These are phyloP conservation scores for Eristalis tenax DNA, from an alignment of 2,888 invertebrate species.

Conservation along the genomic window DNA sequence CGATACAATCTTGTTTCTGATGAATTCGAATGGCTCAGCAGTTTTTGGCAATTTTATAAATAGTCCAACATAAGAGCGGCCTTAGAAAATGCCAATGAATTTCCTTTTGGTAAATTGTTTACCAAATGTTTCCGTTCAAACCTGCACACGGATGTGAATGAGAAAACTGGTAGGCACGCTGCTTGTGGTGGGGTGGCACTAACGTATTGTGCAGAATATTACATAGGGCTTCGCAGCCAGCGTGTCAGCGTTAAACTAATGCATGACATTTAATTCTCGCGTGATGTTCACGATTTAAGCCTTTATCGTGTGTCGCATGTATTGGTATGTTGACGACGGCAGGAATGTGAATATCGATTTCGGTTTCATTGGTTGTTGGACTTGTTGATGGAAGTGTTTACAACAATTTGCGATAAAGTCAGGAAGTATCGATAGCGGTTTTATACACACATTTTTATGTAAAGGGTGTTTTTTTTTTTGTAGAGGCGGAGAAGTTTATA, in stretches of 20 bases:
- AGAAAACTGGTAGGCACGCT: not conserved
- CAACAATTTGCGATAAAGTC: conserved; percentile 10
- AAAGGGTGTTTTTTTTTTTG: too few relatives aligned
- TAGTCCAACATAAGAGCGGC: not conserved
- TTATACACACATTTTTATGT: not conserved
- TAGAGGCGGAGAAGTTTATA: too few relatives aligned
- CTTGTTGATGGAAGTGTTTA: conserved; percentile 43
- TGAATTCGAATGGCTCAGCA: conserved; percentile 19
- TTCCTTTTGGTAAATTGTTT: conserved; percentile 33
- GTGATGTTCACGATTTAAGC: conserved; percentile 57
- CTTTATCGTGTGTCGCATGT: conserved; percentile 8
- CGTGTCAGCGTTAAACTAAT: conserved; percentile 36
- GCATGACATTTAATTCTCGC: conserved; percentile 40
- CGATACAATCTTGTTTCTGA: conserved; percentile 16
- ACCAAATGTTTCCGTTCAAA: conserved; percentile 11
- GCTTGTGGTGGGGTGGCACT: not conserved
- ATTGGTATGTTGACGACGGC: conserved; percentile 4
- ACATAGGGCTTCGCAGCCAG: conserved; percentile 44
- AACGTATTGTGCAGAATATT: too few relatives aligned
- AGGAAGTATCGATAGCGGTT: not conserved
- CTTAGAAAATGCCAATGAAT: conserved; percentile 30
- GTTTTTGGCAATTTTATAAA: conserved; percentile 30
- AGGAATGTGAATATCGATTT: conserved; percentile 55
- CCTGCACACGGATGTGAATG: not conserved
- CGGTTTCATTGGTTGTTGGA: conserved; percentile 20